These are phyloP conservation scores for Halocaridina rubra DNA, from an alignment of 2,888 invertebrate genomes.

Conservation along the genomic window DNA sequence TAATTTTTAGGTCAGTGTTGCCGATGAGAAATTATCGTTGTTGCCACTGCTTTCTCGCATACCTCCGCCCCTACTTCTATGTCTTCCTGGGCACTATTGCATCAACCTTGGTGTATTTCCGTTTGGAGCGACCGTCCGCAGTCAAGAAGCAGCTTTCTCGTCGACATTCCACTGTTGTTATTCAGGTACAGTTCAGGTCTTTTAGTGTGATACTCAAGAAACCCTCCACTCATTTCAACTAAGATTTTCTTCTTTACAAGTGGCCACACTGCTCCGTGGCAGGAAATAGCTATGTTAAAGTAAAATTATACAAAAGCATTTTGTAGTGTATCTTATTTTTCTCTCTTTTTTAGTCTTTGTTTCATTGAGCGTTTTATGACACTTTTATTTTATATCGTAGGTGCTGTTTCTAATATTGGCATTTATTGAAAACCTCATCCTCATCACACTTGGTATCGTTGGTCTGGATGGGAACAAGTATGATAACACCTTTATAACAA, in stretches of 20 bases:
- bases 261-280: too few species aligned
- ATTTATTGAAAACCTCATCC: slow-evolving; percentile 58
- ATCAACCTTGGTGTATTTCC: slow-evolving; percentile 61
- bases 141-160: slow-evolving; percentile 61
- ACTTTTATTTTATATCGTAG: slow-evolving; percentile 16
- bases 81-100: slow-evolving; percentile 64
- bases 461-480: slow-evolving; percentile 48
- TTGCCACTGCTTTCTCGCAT: slow-evolving; percentile 56
- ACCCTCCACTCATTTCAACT: too few species aligned
- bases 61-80: slow-evolving; percentile 63
- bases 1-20: slow-evolving; percentile 39
- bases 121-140: slow-evolving; percentile 60
- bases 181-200: slow-evolving; percentile 43
- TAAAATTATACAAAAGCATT: too few species aligned
- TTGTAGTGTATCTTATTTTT: too few species aligned
- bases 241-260: too few species aligned
- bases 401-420: slow-evolving; percentile 60
- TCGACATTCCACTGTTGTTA: slow-evolving; percentile 61
- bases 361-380: too few species aligned
- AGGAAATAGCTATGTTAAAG: too few species aligned
- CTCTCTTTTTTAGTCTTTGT: too few species aligned
- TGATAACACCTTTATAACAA: slow-evolving; percentile 56
- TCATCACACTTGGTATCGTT: slow-evolving; percentile 50
- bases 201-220: too few species aligned
- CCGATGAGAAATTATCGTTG: slow-evolving; percentile 49